Evolutionary conservation across 2,113 vertebrate genomes (phyloP).

Genomic region (Corydoras maculifer): DNA sequence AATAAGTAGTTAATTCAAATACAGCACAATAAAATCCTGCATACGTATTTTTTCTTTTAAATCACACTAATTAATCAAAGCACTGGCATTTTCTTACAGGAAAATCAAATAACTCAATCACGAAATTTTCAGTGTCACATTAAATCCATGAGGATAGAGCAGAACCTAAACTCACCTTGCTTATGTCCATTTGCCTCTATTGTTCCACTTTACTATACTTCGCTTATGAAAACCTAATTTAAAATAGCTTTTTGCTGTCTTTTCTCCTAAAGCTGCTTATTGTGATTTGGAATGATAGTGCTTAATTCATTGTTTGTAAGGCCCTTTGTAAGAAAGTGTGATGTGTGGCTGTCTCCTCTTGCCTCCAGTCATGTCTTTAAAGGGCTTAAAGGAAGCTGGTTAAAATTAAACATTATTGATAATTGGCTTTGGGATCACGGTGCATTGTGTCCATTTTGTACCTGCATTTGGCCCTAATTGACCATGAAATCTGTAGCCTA

Average conservation of each 20-base stretch:
- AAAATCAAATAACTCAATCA: too few relatives aligned
- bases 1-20: too few relatives aligned
- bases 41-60: too few relatives aligned
- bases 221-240: slow-evolving; percentile 31
- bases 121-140: too few relatives aligned
- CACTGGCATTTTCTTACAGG: too few relatives aligned
- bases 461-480: slow-evolving; percentile 69
- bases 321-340: slow-evolving; percentile 40
- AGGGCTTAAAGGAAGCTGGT: slow-evolving; percentile 53
- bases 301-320: slow-evolving; percentile 45
- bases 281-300: slow-evolving; percentile 34
- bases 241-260: slow-evolving; percentile 31
- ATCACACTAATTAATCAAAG: too few relatives aligned
- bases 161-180: background rate
- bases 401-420: slow-evolving; percentile 70
- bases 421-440: slow-evolving; percentile 66
- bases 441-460: slow-evolving; percentile 61
- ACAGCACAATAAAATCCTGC: too few relatives aligned
- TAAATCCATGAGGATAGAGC: background rate
- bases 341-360: slow-evolving; percentile 15
- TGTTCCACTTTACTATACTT: slow-evolving; percentile 25
- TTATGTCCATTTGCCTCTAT: slow-evolving; percentile 12
- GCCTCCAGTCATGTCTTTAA: slow-evolving; percentile 41
- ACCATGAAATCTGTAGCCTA: slow-evolving; percentile 68
- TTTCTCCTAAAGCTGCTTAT: slow-evolving; percentile 41